phyloP scores from a whole-genome alignment of 2,797 vertebrate genomes.

The Tinamus major region DNA sequence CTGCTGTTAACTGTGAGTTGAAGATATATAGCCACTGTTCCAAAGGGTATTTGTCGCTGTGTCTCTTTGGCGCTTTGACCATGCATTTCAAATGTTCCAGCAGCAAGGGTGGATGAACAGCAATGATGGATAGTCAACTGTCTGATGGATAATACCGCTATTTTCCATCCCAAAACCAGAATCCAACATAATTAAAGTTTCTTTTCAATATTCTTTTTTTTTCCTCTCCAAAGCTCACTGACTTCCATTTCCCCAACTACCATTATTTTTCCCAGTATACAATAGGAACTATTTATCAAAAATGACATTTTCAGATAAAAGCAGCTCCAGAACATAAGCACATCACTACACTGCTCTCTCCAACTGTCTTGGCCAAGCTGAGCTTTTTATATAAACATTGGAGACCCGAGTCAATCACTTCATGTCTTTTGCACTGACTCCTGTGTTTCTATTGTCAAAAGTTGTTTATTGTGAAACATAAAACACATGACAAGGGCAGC shows the following conservation, averaged over 20 bases:
- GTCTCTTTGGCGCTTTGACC: slow-evolving; percentile 28
- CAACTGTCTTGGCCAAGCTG: neutral
- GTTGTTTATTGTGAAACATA: neutral
- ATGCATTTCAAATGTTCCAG: slow-evolving; percentile 41
- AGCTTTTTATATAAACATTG: neutral
- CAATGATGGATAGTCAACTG: slow-evolving; percentile 35
- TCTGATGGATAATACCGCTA: neutral
- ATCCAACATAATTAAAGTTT: slow-evolving; percentile 65
- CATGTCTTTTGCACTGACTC: neutral
- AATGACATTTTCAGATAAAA: slow-evolving; percentile 32
- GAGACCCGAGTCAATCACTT: neutral
- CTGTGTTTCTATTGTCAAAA: neutral
- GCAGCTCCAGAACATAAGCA: neutral
- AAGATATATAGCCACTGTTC: slow-evolving; percentile 23
- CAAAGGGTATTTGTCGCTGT: slow-evolving; percentile 3
- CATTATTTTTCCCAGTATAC: slow-evolving; percentile 28
- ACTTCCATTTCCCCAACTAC: slow-evolving; percentile 55
- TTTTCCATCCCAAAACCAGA: slow-evolving; percentile 55
- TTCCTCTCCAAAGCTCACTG: slow-evolving; percentile 30
- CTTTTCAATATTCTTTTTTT: slow-evolving; percentile 51
- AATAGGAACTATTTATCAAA: slow-evolving; percentile 64
- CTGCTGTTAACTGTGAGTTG: slow-evolving; percentile 1
- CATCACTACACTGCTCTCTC: neutral
- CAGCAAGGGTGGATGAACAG: neutral
- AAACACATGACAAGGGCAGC: neutral